Evolutionary conservation across 1,140 invertebrate species (phyloP), one percentile per base, ranked within the genome.

Genomic region (Diachasmimorpha longicaudata): DNA sequence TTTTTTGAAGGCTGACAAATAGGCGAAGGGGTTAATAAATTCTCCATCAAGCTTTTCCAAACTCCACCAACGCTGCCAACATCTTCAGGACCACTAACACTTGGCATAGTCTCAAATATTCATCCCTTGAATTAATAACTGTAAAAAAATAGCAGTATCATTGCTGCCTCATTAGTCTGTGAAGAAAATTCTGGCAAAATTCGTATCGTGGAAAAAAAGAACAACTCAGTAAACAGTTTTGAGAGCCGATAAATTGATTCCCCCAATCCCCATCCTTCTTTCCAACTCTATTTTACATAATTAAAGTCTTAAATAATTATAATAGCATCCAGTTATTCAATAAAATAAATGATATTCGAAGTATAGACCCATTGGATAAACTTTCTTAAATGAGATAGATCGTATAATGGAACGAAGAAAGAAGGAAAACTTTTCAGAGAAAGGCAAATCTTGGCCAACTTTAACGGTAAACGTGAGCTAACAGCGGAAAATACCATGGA

Each of bases 181-280:
- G 10, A 10, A 4, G 58, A 63, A 63, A 63, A 55, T 55, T 55
- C 48, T n/a, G 48, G 23, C 23, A 1, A 19, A 25, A 13, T 19
- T 4, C 19, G 31, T 63, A 31, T 14, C 8, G 31, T 25, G 0
- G 23, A 14, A 63, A 63, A 31, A 25, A 23, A 13, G 23, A 14
- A 25, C 58, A 25, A 23, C 3, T 63, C 58, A 4, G 23, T 63
- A 25, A 63, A 63, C 23, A 63, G 58, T 63, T 23, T 79, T 6
- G 80, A 81, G 14, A 55, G 44, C 23, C 75, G 46, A 83, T 79
- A 48, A 81, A 73, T 36, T 52, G 63, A 16, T 73, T 73, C 66
- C 70, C 80, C 77, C 21, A 68, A 46, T 23, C 69, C 21, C 23
- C 58, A 31, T 52, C 14, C 16, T 52, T 9, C 48, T 14, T n/a